These are phyloP conservation scores for Drosophila prosaltans DNA, from an alignment of 1,140 invertebrate genomes.

Conservation along the genomic window DNA sequence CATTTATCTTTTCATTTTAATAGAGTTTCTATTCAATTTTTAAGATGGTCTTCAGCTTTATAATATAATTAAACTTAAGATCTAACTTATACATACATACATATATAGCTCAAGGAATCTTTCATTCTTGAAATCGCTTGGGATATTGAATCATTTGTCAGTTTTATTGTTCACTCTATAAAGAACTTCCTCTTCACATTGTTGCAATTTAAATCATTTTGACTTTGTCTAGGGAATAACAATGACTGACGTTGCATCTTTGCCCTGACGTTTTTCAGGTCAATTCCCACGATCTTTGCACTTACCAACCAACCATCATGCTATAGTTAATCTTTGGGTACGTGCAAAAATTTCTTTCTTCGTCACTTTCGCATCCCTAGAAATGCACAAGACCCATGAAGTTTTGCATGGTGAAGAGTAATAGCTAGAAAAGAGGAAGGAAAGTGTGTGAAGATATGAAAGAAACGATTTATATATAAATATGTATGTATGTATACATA, in stretches of 20 bases:
- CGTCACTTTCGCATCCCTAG: slow-evolving; percentile 54
- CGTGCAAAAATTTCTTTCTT: slow-evolving; percentile 19
- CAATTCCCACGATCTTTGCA: slow-evolving; percentile 17
- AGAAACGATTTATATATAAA: slow-evolving; percentile 24
- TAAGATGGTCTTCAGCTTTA: too few relatives aligned
- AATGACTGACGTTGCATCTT: neutral
- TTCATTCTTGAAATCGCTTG: neutral
- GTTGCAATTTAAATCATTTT: slow-evolving; percentile 3
- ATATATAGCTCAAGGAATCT: neutral
- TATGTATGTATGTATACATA: neutral
- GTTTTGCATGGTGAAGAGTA: neutral
- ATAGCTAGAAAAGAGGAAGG: slow-evolving; percentile 48
- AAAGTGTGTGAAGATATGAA: slow-evolving; percentile 34
- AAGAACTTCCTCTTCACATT: neutral
- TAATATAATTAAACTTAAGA: too few relatives aligned
- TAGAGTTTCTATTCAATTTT: too few relatives aligned
- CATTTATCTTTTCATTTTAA: too few relatives aligned
- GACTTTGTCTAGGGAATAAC: too few relatives aligned
- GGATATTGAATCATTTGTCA: too few relatives aligned
- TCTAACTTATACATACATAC: too few relatives aligned
- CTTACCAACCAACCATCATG: neutral
- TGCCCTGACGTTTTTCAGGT: neutral
- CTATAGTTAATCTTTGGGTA: neutral
- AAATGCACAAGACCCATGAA: too few relatives aligned
- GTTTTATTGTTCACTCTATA: too few relatives aligned